phyloP scores from a whole-genome alignment of 2,113 vertebrate genomes.

The Nothoprocta pentlandii region DNA sequence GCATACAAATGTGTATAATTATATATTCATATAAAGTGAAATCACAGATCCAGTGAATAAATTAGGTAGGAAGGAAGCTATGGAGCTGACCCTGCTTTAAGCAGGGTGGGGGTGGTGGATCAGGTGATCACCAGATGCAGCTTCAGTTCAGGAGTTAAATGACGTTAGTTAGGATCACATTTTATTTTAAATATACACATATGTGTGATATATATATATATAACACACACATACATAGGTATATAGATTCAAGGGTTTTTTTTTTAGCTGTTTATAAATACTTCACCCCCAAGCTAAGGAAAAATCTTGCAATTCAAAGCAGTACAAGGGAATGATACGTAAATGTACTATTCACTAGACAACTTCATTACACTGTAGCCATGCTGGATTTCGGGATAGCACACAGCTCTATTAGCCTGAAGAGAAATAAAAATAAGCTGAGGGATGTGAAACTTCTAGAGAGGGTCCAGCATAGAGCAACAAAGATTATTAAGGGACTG shows the following conservation, averaged over 20 bases:
- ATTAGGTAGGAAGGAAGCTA: neutral
- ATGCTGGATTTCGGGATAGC: neutral
- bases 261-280: neutral
- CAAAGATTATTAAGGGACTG: too few species aligned
- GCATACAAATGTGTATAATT: neutral
- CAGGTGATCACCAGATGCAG: neutral
- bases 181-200: neutral
- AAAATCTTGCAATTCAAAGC: constrained; percentile 57
- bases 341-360: constrained; percentile 21
- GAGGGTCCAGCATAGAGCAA: too few species aligned
- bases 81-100: neutral
- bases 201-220: neutral
- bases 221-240: neutral
- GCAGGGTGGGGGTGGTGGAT: neutral
- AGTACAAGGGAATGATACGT: neutral
- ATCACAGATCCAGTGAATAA: neutral
- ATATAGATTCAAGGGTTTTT: neutral
- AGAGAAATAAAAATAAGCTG: constrained; percentile 11
- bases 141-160: neutral
- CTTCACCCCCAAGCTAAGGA: neutral
- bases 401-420: neutral
- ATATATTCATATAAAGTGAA: neutral
- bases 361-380: neutral
- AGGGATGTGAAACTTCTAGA: too few species aligned
- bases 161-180: neutral